Base-by-base conservation (phyloP, 2,888 invertebrate species). In the Aporophyla nigra region DNA sequence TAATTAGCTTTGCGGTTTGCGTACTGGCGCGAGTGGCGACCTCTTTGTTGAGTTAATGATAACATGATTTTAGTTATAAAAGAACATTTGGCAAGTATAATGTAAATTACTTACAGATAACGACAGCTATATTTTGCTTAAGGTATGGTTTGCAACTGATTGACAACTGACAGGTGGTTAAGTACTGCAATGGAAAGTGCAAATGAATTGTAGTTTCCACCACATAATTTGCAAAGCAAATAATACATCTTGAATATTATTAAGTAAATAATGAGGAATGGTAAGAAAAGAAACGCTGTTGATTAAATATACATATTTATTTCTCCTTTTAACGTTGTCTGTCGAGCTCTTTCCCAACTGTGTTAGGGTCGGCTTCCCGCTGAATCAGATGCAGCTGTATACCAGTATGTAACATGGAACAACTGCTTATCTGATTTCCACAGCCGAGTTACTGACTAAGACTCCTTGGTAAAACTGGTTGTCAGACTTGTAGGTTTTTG, bases 11-110 rank as follows among this genome's bases (percentile, higher is more conserved):
- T 85, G 87, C 61, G 87, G 87, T 84, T 87, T 76, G 49, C 66
- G 56, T 62, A 62, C 71, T 49, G 51, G 59, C 24, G 71, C 71
- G 65, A 61, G 74, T 79, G 70, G 63, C 71, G 76, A 67, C 65
- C 63, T 86, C 87, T 91, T 93, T 93, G 91, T 93, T 72, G 72
- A 74, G 70, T 79, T 84, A 87, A 89, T 89, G 88, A 91, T 91
- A 86, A 91, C 86, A 90, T 86, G 87, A 91, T 90, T 92, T 90
- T 88, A 89, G 86, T 86, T 86, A 87, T 80, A 82, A 84, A 87
- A 81, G 75, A 89, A 87, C 89, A 90, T 90, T 90, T 88, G 89
- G 89, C 80, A 82, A 71, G 76, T 86, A 84, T 77, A 76, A 77
- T 79, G 59, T 76, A 74, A 82, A 84, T 80, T 82, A 72, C 4